Evolutionary conservation across 2,888 invertebrate genomes (phyloP), one percentile per base, ranked within the genome.

Genomic region (Epirrhoe alternata): DNA sequence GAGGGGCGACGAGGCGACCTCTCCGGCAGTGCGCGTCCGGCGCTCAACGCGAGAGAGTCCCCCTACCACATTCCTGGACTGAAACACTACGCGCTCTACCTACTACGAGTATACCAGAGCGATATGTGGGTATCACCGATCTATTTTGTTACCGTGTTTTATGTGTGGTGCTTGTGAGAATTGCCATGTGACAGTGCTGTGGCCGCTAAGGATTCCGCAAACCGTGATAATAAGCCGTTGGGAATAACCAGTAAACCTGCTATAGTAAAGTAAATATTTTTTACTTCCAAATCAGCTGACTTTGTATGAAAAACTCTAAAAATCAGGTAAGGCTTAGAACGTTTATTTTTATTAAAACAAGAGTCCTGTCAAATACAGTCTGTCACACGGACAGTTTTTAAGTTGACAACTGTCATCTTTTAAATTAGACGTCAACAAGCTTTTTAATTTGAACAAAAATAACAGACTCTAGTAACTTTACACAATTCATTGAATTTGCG

Each of bases 21-120:
- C 82, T 86, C 87, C 89, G 89, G 87, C 87, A 89, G 89, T 90
- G 74, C 77, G 74, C 79, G 80, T 69, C 74, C 74, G 77, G 68
- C 80, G 76, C 74, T 73, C 81, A 76, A 66, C 70, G 73, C 69
- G 78, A 74, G 82, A 74, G 76, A 68, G 71, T 69, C 70, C 47
- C 63, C 16, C 64, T 66, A 66, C 61, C 50, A 33, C 55, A 58
- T 35, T 54, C 52, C 35, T 56, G 35, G 31, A 49, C 60, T 31
- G 12, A 47, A 10, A 33, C 35, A 50, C 50, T 62, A 35, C 65
- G 58, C 69, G 57, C 57, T 56, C 30, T 55, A 24, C 33, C 42
- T 52, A 52, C 52, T 42, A 51, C 14, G 50, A 50, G 7, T 14
- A 54, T 7, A 54, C 59, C 31, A 45, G 33, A 45, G n/a, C 56